Conservation (phyloP, 2,113 vertebrate species). For the Cheirogaleus medius region DNA sequence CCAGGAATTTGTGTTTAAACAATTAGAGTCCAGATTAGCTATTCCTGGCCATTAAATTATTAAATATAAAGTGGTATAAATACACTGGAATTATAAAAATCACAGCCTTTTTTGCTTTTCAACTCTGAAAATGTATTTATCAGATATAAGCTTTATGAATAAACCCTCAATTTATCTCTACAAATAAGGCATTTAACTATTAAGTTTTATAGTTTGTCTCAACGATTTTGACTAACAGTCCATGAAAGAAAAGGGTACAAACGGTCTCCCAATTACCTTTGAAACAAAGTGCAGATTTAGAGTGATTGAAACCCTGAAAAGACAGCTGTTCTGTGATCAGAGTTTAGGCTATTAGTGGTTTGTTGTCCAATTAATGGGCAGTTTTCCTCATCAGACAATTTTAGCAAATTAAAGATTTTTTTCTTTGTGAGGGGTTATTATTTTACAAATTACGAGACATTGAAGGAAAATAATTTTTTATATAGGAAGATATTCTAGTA, state of each 20-base stretch:
- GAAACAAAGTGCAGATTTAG: background rate
- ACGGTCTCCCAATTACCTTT: background rate
- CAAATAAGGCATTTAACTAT: background rate
- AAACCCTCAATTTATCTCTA: background rate
- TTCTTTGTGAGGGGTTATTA: background rate
- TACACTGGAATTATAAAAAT: background rate
- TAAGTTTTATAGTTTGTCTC: background rate
- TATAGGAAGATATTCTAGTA: background rate
- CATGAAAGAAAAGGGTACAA: background rate
- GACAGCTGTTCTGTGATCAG: background rate
- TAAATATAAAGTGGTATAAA: background rate
- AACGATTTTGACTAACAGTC: background rate
- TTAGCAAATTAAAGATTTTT: background rate
- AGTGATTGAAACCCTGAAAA: slow-evolving; percentile 18
- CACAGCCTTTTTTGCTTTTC: background rate
- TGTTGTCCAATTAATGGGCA: background rate
- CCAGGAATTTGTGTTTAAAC: background rate
- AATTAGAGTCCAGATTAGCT: background rate
- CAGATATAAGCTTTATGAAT: slow-evolving; percentile 1
- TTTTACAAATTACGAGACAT: slow-evolving; percentile 7
- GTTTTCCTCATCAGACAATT: background rate
- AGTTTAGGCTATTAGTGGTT: background rate
- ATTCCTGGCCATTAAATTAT: background rate
- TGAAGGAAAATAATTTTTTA: slow-evolving; percentile 24
- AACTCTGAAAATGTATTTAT: slow-evolving; percentile 11